These are phyloP conservation scores for Manduca sexta DNA, from an alignment of 1,140 invertebrate species.

Conservation along the genomic window DNA sequence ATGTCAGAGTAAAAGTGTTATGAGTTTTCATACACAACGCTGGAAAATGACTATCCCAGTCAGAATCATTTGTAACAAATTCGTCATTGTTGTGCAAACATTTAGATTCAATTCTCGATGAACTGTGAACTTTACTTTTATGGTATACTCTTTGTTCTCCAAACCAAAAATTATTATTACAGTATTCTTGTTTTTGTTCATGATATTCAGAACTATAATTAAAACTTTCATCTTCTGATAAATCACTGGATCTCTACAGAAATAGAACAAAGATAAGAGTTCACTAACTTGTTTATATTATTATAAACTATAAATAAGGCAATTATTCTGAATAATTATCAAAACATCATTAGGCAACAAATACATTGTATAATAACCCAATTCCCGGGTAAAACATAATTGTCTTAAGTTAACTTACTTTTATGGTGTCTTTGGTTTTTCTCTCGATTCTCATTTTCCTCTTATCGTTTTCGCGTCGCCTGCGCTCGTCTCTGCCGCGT, in stretches of 20 bases:
- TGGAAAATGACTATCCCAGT: conserved; percentile 62
- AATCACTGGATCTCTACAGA: conserved; percentile 41
- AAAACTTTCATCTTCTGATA: conserved; percentile 54
- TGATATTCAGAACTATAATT: conserved; percentile 38
- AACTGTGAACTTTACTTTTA: conserved; percentile 43
- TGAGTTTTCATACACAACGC: conserved; percentile 55
- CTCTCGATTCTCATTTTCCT: conserved; percentile 65
- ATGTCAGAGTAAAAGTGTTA: conserved; percentile 58
- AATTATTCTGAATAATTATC: too few relatives aligned
- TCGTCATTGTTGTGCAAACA: conserved; percentile 45
- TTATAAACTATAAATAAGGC: too few relatives aligned
- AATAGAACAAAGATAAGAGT: neutral
- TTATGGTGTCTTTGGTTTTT: conserved; percentile 58
- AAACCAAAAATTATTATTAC: conserved; percentile 43
- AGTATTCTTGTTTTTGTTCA: conserved; percentile 28
- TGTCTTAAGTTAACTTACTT: conserved; percentile 27
- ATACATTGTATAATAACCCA: too few relatives aligned
- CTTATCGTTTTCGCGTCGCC: conserved; percentile 65
- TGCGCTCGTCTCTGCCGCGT: conserved; percentile 77
- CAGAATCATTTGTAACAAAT: conserved; percentile 52
- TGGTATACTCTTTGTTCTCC: conserved; percentile 55
- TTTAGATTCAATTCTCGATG: conserved; percentile 28
- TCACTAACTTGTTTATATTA: too few relatives aligned
- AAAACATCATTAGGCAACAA: too few relatives aligned
- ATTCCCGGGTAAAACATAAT: too few relatives aligned